These are phyloP conservation scores for Sitobion miscanthi DNA, from an alignment of 1,140 invertebrate species.

Conservation along the genomic window DNA sequence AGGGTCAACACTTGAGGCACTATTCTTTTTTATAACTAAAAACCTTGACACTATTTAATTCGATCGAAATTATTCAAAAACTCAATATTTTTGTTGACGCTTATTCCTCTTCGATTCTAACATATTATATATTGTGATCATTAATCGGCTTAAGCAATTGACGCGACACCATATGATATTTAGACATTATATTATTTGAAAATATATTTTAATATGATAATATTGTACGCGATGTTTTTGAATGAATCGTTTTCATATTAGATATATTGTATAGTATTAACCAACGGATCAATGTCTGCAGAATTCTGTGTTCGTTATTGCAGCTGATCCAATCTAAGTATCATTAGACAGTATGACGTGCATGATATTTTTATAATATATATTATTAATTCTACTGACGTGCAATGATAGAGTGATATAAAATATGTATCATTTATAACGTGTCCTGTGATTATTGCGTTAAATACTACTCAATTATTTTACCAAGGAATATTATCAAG, in stretches of 20 bases:
- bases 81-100: too few relatives aligned
- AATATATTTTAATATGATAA: not conserved
- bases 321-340: not conserved
- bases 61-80: too few relatives aligned
- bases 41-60: not conserved
- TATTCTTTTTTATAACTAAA: not conserved
- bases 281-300: not conserved
- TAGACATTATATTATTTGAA: too few relatives aligned
- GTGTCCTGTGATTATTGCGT: not conserved
- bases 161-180: too few relatives aligned
- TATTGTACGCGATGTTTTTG: not conserved
- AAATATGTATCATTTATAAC: not conserved
- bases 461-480: too few relatives aligned
- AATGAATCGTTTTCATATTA: not conserved
- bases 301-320: not conserved
- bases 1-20: too few relatives aligned
- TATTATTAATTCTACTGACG: not conserved
- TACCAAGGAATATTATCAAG: too few relatives aligned
- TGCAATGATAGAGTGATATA: not conserved
- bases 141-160: too few relatives aligned
- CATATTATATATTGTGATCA: too few relatives aligned
- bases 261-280: not conserved
- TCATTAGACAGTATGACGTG: not conserved
- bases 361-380: not conserved
- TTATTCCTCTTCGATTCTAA: too few relatives aligned